These are phyloP conservation scores for Harpagifer antarcticus DNA, from an alignment of 2,797 vertebrate genomes.

Conservation along the genomic window DNA sequence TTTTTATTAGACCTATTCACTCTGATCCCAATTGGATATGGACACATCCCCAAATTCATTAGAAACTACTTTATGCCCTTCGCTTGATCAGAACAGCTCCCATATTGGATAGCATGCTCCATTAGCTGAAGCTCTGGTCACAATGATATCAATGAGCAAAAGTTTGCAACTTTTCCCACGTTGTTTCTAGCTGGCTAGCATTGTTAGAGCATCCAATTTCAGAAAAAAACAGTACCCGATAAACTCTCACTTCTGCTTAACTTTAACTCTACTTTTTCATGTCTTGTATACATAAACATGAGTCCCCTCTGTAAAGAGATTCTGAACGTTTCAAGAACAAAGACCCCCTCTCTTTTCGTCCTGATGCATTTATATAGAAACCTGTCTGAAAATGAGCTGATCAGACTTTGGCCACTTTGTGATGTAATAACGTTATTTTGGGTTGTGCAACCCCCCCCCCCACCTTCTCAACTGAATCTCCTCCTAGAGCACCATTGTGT, in stretches of 20 bases:
- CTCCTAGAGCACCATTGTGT: too few species aligned
- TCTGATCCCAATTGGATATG: neutral
- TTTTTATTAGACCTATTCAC: neutral
- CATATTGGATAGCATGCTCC: neutral
- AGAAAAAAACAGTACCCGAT: neutral
- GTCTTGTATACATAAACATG: too few species aligned
- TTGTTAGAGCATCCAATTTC: neutral
- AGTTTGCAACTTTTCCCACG: neutral
- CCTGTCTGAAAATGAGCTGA: too few species aligned
- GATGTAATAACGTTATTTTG: too few species aligned
- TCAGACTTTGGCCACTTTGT: too few species aligned
- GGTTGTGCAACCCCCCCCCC: too few species aligned
- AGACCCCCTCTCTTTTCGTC: too few species aligned
- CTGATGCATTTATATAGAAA: too few species aligned
- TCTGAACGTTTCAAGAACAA: too few species aligned
- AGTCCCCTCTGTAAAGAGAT: too few species aligned
- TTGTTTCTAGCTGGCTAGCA: neutral
- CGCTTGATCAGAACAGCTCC: neutral
- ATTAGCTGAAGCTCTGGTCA: neutral
- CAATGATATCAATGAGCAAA: neutral
- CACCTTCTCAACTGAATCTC: too few species aligned
- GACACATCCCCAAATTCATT: neutral
- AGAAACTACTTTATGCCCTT: neutral
- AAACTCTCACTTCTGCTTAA: neutral
- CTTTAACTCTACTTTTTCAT: neutral